Evolutionary conservation across 2,797 vertebrate genomes (phyloP), one percentile per base, ranked within the genome.

Genomic region (Liasis olivaceus): DNA sequence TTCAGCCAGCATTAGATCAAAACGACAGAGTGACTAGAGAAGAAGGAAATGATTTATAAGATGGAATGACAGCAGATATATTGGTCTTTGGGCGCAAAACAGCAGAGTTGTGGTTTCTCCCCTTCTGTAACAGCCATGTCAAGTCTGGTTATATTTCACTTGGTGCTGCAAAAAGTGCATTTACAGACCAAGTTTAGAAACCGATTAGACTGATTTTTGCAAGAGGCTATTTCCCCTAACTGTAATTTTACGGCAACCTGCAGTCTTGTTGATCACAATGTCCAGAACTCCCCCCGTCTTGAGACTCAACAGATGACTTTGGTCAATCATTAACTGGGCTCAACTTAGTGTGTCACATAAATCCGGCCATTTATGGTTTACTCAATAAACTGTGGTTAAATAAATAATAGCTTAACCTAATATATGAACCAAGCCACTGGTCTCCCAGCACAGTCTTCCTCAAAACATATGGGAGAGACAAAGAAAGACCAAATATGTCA

Each of bases 61-160:
- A 92, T 89, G 91, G n/a, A 92, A 54, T 36, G 90, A 88, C 84
- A 93, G 93, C 62, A 95, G 94, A 94, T 89, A 88, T 2, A 91
- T 93, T 87, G 95, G 91, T 54, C 95, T n/a, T 26, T 69, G 84
- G n/a, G 85, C 5, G 72, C 47, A 24, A 62, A 94, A 89, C 12
- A 86, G 51, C 90, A 91, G 56, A 6, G 12, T 6, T 24, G 5
- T 2, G 8, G 84, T 26, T 59, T 59, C 63, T 59, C 31, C 56
- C n/a, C 14, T 9, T 89, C 90, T 93, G 94, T 24, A 22, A 90
- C 72, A 87, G 51, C 31, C 84, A 42, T 91, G 93, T 93, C 93
- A 58, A 59, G 72, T 93, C 91, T 93, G 77, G 94, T 95, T 92
- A 63, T 1, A 42, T 85, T 81, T 77, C 28, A 31, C 72, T 77